Percentiles rank a stretch among this genome's conserved stretches.
These are phyloP conservation scores for Gambusia holbrooki DNA, from an alignment of 2,113 vertebrate species.

Conservation along the genomic window DNA sequence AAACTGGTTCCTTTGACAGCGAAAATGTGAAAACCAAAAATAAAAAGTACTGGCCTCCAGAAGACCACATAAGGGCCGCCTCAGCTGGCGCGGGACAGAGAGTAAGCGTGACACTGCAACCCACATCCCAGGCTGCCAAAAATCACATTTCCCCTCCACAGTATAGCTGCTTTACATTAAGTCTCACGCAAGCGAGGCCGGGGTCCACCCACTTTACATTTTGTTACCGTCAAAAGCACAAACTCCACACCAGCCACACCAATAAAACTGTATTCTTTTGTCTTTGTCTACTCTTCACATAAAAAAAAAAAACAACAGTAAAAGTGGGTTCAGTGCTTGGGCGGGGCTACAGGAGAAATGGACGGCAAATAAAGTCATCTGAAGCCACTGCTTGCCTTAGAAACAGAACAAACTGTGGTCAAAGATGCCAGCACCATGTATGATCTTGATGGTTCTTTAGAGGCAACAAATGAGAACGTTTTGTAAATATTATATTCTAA, in stretches of 20 bases:
- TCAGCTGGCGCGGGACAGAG: slow-evolving; percentile 54
- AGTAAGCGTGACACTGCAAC: slow-evolving; percentile 60
- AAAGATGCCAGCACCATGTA: too few relatives aligned
- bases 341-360: slow-evolving; percentile 18
- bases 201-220: slow-evolving; percentile 71
- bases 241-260: slow-evolving; percentile 53
- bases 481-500: too few relatives aligned
- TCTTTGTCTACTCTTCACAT: slow-evolving; percentile 39
- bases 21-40: slow-evolving; percentile 37
- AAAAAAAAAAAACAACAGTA: slow-evolving; percentile 40
- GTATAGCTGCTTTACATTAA: slow-evolving; percentile 77
- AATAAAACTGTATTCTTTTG: slow-evolving; percentile 32
- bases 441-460: too few relatives aligned
- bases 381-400: slow-evolving; percentile 40
- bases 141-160: slow-evolving; percentile 74
- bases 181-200: slow-evolving; percentile 63
- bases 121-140: slow-evolving; percentile 73
- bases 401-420: slow-evolving; percentile 42
- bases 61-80: slow-evolving; percentile 47
- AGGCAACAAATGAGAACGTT: too few relatives aligned
- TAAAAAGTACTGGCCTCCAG: slow-evolving; percentile 46
- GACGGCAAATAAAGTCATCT: slow-evolving; percentile 40
- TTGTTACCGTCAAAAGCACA: slow-evolving; percentile 66
- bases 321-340: slow-evolving; percentile 34
- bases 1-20: slow-evolving; percentile 17